Evolutionary conservation across 2,888 invertebrate species (phyloP), one percentile per base, ranked within the genome.

Genomic region (Elysia crispata): DNA sequence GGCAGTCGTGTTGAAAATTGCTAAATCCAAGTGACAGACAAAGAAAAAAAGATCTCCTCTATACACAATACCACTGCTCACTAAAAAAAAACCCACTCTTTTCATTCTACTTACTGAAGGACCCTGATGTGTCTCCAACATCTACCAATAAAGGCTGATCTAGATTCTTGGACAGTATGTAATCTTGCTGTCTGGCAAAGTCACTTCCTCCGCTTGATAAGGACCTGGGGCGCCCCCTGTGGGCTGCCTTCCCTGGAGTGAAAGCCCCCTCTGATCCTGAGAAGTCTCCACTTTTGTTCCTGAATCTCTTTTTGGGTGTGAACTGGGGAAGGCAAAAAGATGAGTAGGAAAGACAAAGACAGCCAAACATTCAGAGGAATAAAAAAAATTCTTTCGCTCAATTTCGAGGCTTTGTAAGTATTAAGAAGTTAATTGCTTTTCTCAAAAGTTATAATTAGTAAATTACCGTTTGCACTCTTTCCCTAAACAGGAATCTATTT

Each of bases 121-220:
- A 50, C 23, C 64, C 73, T 54, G 79, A 13, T 28, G 64, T 74
- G 3, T 74, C 54, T 0, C 76, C 76, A 60, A 80, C 80, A 73
- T 80, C 80, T 1, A 80, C 80, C 31, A 76, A 80, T 28, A 80
- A 33, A 15, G 80, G 80, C 57, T 76, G 66, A 28, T 80, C 80
- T 50, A 80, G 28, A 18, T 66, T 76, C 25, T 64, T 76, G 33
- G 80, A 76, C 33, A 72, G 66, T 8, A 70, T 69, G 0, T 57
- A n/a, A 25, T 76, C 80, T 30, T 76, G 64, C 64, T 54, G 50
- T 41, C 67, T 79, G 69, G 67, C 49, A 41, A 28, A 41, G 60
- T 60, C n/a, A 0, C 62, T 62, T 1, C 76, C 76, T 60, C 23
- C 60, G 60, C 60, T 23, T 3, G 60, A 20, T 15, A 23, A 23